Base-by-base conservation (phyloP, 37 sponge, comb jelly and placozoan species). In the Spongilla lacustris region DNA sequence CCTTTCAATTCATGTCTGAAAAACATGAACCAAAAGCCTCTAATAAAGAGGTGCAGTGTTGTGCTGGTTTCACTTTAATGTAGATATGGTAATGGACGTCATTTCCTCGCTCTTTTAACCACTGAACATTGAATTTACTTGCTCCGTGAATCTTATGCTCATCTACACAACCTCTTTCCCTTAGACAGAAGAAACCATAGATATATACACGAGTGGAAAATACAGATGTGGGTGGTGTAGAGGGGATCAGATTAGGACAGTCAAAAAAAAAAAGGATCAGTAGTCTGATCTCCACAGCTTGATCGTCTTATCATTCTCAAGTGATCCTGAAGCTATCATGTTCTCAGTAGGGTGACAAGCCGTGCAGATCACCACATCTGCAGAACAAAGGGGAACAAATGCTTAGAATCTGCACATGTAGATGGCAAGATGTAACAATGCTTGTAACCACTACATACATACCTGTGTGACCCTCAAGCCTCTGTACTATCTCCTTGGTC, bases 261-360 rank as follows among this genome's bases (percentile, higher is more conserved):
- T 41, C 41, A 8, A 58, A 8, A 58, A 58, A 8, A 58, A 8
- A 58, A 58, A 17, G 21, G 12, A 17, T 58, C 58, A 58, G 58
- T 19, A 58, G 84, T 96, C 99, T 19, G 95, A 94, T 75, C 91
- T 86, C 99, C 99, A 98, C 22, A 98, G 84, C 75, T 98, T 98
- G 70, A 98, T 94, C 0, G 95, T 98, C 50, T 96, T 98, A 85
- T 98, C 99, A 26, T 90, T 82, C 50, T 94, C 96, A 66, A 98
- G 77, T 70, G 96, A 85, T 70, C 97, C 99, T 2, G 92, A 91
- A 25, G 97, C 99, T 25, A 98, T 92, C 84, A 98, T 95, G 92
- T 98, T 98, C 82, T 98, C 93, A 12, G 95, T 93, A 4, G 99
- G 99, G 80, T 98, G 99, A 70, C 99, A 98, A 0, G 93, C 95